A percentile compares a stretch with the other conserved stretches of the same genome.
Conservation (phyloP, 1,140 invertebrate species). For the Pseudomyrmex concolor region DNA sequence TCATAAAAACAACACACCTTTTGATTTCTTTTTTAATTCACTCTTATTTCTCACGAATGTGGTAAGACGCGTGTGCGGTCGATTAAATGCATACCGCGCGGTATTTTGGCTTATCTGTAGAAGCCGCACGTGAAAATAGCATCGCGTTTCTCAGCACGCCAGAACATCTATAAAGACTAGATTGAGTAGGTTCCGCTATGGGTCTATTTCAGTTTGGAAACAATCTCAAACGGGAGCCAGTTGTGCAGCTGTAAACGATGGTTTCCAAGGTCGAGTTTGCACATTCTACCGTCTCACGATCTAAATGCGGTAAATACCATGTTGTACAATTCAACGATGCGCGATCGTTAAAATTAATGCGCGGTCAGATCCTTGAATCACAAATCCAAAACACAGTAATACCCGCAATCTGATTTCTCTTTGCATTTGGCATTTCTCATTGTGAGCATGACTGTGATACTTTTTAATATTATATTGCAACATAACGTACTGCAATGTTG, state of each 20-base stretch:
- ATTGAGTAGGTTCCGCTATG: background rate
- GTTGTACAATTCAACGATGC: background rate
- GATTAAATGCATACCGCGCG: slow-evolving; percentile 13
- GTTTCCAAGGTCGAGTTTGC: slow-evolving; percentile 16
- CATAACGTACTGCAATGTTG: background rate
- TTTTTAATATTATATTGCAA: background rate
- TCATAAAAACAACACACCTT: background rate
- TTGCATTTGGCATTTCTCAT: background rate
- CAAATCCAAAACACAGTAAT: background rate
- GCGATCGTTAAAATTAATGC: background rate
- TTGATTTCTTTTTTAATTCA: slow-evolving; percentile 6
- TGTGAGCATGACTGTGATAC: background rate
- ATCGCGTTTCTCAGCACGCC: background rate
- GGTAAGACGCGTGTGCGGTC: background rate
- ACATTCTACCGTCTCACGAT: background rate
- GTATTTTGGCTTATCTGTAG: background rate
- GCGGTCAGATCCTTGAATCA: background rate
- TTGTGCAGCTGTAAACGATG: slow-evolving; percentile 1
- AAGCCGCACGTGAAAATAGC: slow-evolving; percentile 28
- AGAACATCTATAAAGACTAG: slow-evolving; percentile 1
- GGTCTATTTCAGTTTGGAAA: slow-evolving; percentile 21
- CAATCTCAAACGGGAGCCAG: background rate
- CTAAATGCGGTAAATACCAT: slow-evolving; percentile 10
- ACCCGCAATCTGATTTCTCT: background rate
- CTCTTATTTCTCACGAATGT: background rate